Conservation (phyloP, 2,888 invertebrate genomes). For the Plebejus anna region DNA sequence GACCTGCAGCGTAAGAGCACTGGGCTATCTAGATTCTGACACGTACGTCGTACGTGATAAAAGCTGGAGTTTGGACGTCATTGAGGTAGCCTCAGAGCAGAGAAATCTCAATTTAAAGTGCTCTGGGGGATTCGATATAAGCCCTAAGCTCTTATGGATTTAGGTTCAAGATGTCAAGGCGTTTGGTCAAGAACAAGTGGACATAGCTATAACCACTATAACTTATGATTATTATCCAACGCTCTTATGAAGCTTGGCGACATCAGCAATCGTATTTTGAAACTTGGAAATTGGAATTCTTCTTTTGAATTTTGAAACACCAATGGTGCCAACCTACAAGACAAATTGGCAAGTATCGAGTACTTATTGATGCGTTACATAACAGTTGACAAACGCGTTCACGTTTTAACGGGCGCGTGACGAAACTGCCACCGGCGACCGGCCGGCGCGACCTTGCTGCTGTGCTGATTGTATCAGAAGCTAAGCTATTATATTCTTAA, state of each 20-base stretch:
- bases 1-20: background rate
- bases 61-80: background rate
- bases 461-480: background rate
- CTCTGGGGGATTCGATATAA: too few species aligned
- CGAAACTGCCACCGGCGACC: background rate
- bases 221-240: too few species aligned
- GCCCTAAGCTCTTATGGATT: background rate
- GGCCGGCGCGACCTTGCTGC: slow-evolving; percentile 13
- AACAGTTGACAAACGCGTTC: slow-evolving; percentile 1
- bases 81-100: too few species aligned
- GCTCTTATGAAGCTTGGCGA: too few species aligned
- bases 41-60: background rate
- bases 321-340: background rate
- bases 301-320: background rate
- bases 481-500: background rate
- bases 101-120: too few species aligned
- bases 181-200: background rate
- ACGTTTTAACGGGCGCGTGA: background rate
- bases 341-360: background rate
- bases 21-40: background rate
- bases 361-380: slow-evolving; percentile 1
- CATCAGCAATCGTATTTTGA: background rate
- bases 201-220: background rate
- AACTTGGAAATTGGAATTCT: background rate
- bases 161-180: background rate